Evolutionary conservation across 2,888 invertebrate genomes (phyloP).

Genomic region (Apamea epomidion): DNA sequence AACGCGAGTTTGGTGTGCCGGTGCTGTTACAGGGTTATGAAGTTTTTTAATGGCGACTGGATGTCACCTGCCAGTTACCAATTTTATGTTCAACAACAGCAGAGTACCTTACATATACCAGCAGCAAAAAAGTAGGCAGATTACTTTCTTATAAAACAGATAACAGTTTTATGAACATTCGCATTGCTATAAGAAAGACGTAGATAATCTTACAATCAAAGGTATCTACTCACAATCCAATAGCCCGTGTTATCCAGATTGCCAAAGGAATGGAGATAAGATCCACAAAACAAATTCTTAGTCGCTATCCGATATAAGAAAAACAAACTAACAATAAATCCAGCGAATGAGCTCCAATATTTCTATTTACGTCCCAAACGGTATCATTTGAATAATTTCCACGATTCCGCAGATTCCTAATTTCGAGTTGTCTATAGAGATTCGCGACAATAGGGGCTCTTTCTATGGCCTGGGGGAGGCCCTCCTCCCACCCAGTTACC

Average conservation of each 20-base stretch:
- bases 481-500: conserved; percentile 13
- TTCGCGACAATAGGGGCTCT: conserved; percentile 73
- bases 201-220: conserved; percentile 41
- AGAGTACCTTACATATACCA: neutral
- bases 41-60: neutral
- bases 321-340: conserved; percentile 65
- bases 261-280: conserved; percentile 45
- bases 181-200: neutral
- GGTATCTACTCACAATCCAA: conserved; percentile 35
- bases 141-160: neutral
- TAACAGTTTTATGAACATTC: neutral
- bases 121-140: neutral
- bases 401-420: conserved; percentile 69
- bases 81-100: neutral
- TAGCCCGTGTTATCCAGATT: conserved; percentile 40
- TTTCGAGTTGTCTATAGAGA: conserved; percentile 72
- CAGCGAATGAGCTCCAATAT: conserved; percentile 59
- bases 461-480: conserved; percentile 60
- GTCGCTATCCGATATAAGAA: conserved; percentile 55
- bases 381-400: conserved; percentile 69
- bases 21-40: neutral
- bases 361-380: conserved; percentile 63
- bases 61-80: neutral
- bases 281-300: conserved; percentile 49
- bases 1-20: conserved; percentile 8